Evolutionary conservation across 2,113 vertebrate genomes (phyloP).

Genomic region (Spermophilus dauricus): DNA sequence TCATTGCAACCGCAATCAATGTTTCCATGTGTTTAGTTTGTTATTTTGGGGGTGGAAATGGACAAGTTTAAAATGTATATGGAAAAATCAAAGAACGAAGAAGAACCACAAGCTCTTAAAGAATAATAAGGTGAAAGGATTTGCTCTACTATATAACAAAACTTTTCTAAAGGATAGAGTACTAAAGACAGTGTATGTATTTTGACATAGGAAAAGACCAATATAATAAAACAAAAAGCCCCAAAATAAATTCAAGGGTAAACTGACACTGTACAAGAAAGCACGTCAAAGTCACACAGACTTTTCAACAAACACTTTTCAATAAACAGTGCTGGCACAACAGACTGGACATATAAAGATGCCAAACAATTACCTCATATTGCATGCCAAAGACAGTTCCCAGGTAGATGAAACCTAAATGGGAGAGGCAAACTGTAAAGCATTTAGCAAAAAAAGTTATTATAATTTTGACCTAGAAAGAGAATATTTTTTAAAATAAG

Average conservation of each 20-base stretch:
- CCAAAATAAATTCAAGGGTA: background rate
- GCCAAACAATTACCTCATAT: background rate
- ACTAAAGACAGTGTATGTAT: background rate
- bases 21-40: background rate
- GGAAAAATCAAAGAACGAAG: background rate
- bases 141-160: background rate
- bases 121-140: background rate
- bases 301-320: background rate
- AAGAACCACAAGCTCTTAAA: constrained; percentile 32
- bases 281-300: background rate
- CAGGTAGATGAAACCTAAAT: background rate
- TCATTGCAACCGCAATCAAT: constrained; percentile 35
- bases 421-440: background rate
- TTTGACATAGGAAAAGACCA: background rate
- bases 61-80: constrained; percentile 9
- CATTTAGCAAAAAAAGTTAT: constrained; percentile 30
- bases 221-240: background rate
- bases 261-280: background rate
- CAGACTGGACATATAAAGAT: background rate
- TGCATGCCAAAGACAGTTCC: background rate
- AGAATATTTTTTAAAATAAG: background rate
- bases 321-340: background rate
- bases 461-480: background rate
- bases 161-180: background rate
- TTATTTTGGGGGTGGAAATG: background rate